Conservation (phyloP, 1,140 invertebrate species). For the Solenopsis invicta region DNA sequence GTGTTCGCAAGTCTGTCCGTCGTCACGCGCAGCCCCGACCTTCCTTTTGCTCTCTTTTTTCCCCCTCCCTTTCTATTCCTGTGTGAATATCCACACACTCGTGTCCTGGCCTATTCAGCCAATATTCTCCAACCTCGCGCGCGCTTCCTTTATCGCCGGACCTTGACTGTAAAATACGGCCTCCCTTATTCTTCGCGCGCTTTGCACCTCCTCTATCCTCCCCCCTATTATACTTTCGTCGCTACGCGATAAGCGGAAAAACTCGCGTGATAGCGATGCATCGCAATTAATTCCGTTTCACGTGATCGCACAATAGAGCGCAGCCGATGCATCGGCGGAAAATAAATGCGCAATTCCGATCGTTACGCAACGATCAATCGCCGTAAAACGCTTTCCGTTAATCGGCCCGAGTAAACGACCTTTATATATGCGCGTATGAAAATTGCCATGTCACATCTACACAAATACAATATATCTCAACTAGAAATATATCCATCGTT, state of each 20-base stretch:
- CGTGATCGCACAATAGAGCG: slow-evolving; percentile 40
- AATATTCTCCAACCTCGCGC: slow-evolving; percentile 19
- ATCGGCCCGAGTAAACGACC: slow-evolving; percentile 25
- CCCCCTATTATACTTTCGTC: slow-evolving; percentile 33
- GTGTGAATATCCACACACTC: slow-evolving; percentile 9
- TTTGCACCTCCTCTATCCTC: not conserved
- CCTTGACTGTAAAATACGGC: slow-evolving; percentile 49
- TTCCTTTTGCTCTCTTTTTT: not conserved
- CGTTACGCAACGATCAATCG: slow-evolving; percentile 52
- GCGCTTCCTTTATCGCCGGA: slow-evolving; percentile 25
- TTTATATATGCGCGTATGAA: not conserved
- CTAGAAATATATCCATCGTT: not conserved
- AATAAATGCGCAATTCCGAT: slow-evolving; percentile 54
- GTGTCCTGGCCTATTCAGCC: not conserved
- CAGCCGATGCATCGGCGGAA: slow-evolving; percentile 19
- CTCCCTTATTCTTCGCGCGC: slow-evolving; percentile 37
- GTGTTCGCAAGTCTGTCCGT: not conserved
- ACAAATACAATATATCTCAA: slow-evolving; percentile 9
- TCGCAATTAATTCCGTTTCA: slow-evolving; percentile 64
- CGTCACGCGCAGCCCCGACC: not conserved
- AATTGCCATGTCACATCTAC: not conserved
- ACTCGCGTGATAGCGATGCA: slow-evolving; percentile 50
- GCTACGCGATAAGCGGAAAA: slow-evolving; percentile 29
- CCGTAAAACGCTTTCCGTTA: slow-evolving; percentile 28
- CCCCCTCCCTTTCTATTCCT: not conserved